Percentiles rank a stretch among this genome's conserved stretches.
phyloP scores from a whole-genome alignment of 2,797 vertebrate species.

The Sebastes hopkinsi region DNA sequence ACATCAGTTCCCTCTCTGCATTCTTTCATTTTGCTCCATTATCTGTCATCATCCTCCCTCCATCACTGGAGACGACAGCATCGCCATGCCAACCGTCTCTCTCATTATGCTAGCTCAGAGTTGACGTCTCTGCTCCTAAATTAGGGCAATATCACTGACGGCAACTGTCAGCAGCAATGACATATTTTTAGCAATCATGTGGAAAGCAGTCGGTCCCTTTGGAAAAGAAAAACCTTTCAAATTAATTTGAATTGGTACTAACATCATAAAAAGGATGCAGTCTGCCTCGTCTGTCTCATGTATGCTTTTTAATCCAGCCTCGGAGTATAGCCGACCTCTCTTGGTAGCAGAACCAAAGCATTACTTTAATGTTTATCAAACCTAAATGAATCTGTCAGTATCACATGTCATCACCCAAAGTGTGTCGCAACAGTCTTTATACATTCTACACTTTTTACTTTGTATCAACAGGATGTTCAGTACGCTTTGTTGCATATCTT shows the following conservation, averaged over 20 bases:
- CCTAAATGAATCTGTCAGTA: neutral
- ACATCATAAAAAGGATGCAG: neutral
- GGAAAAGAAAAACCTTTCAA: neutral
- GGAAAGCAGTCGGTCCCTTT: neutral
- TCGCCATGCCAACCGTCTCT: conserved; percentile 9
- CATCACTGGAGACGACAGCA: conserved; percentile 17
- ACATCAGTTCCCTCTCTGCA: neutral
- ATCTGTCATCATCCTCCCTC: conserved; percentile 17
- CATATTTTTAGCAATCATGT: conserved; percentile 18
- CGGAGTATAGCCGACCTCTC: neutral
- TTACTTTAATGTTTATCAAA: neutral
- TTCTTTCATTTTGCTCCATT: conserved; percentile 12
- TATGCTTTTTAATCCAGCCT: neutral
- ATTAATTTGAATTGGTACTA: neutral
- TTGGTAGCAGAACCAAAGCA: neutral
- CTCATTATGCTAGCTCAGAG: conserved; percentile 25
- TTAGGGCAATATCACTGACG: neutral
- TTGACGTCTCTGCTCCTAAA: conserved; percentile 15
- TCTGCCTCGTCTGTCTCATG: neutral
- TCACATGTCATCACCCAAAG: neutral
- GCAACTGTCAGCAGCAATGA: conserved; percentile 18
- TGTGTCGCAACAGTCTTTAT: neutral
- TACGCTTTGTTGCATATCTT: neutral
- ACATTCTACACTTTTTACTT: neutral
- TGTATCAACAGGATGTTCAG: neutral